Conservation (phyloP, 1,140 invertebrate species). For the Aphis gossypii region DNA sequence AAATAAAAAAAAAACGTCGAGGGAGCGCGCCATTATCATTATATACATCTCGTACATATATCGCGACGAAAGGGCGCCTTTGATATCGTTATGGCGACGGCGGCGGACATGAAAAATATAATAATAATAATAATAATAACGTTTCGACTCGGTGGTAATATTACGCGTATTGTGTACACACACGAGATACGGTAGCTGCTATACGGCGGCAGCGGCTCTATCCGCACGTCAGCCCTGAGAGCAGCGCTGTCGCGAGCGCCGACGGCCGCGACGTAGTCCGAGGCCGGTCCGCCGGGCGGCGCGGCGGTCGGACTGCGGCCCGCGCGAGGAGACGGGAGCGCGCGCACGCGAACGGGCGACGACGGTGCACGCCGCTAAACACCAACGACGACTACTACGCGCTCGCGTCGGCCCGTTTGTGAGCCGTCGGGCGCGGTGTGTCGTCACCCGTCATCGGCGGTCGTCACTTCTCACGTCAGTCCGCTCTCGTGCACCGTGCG, state of each 20-base stretch:
- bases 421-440: constrained; percentile 45
- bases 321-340: neutral
- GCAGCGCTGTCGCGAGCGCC: constrained; percentile 29
- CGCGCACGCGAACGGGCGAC: neutral
- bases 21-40: constrained; percentile 31
- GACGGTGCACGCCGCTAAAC: constrained; percentile 1
- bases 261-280: neutral
- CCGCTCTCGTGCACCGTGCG: constrained; percentile 47
- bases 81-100: neutral
- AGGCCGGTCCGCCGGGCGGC: constrained; percentile 25
- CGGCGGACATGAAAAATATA: neutral
- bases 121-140: neutral
- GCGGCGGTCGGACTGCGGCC: neutral
- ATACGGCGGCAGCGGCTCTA: neutral
- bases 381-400: constrained; percentile 48
- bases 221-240: neutral
- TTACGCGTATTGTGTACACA: too few species aligned
- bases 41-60: too few species aligned
- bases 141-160: neutral
- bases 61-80: constrained; percentile 11
- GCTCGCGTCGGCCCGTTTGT: constrained; percentile 56
- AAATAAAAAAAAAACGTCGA: neutral
- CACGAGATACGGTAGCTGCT: neutral
- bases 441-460: constrained; percentile 55
- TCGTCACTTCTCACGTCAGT: constrained; percentile 57